These are phyloP conservation scores for Eupithecia subumbrata DNA, from an alignment of 2,888 invertebrate species.

Conservation along the genomic window DNA sequence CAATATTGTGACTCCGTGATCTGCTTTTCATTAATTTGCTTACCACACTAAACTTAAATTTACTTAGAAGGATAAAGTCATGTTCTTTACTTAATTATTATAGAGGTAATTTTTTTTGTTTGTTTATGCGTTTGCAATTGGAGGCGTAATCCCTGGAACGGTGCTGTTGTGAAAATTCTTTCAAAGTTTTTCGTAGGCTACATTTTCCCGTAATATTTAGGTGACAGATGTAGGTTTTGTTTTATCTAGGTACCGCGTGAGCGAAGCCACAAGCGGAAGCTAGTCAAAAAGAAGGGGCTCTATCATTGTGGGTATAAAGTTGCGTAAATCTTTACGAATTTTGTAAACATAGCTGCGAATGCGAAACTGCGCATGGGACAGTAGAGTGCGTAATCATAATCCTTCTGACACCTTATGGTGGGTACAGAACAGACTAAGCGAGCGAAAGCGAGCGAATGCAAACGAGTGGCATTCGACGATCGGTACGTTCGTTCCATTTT, in stretches of 20 bases:
- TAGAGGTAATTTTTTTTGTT: not conserved
- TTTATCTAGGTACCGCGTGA: not conserved
- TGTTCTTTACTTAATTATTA: not conserved
- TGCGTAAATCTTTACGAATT: too few relatives aligned
- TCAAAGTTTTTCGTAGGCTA: not conserved
- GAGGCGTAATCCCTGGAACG: not conserved
- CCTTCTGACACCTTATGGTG: too few relatives aligned
- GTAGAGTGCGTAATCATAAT: too few relatives aligned
- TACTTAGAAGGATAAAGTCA: not conserved
- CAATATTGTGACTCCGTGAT: not conserved
- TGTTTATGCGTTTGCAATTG: not conserved
- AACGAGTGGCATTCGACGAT: too few relatives aligned
- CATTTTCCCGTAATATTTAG: too few relatives aligned
- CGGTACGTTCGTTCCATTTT: too few relatives aligned
- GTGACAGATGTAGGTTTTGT: not conserved
- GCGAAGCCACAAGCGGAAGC: too few relatives aligned
- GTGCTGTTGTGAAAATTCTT: not conserved
- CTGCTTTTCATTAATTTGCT: not conserved
- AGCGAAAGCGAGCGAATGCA: too few relatives aligned
- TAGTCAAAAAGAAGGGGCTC: not conserved
- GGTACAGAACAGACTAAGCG: too few relatives aligned
- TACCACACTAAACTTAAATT: not conserved
- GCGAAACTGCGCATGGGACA: too few relatives aligned
- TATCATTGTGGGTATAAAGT: not conserved
- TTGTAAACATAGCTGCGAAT: too few relatives aligned